Evolutionary conservation across 2,888 invertebrate genomes (phyloP).

Genomic region (Cephus sareptanus): DNA sequence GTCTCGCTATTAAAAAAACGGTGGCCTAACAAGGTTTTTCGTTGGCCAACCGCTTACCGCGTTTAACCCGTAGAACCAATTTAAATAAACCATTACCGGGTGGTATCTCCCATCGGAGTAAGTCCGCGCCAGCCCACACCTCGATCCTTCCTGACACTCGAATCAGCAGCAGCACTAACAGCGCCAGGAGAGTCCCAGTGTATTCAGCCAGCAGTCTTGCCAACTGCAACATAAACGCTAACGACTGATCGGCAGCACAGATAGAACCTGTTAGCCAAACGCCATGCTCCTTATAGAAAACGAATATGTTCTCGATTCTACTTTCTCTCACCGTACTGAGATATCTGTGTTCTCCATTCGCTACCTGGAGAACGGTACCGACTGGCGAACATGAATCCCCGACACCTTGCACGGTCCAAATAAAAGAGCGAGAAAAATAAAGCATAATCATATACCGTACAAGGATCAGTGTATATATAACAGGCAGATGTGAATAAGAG

Average conservation of each 20-base stretch:
- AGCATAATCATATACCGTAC: not conserved
- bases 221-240: constrained; percentile 48
- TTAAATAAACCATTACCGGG: constrained; percentile 57
- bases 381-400: not conserved
- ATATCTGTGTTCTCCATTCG: constrained; percentile 39
- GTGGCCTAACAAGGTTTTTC: constrained; percentile 46
- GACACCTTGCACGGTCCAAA: not conserved
- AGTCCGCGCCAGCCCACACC: constrained; percentile 38
- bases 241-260: constrained; percentile 51
- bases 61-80: constrained; percentile 38
- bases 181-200: constrained; percentile 26
- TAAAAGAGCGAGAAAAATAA: not conserved
- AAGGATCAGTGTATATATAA: not conserved
- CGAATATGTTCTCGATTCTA: constrained; percentile 48
- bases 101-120: constrained; percentile 49
- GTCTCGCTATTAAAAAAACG: constrained; percentile 40
- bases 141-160: constrained; percentile 46
- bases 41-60: constrained; percentile 21
- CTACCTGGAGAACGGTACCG: not conserved
- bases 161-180: constrained; percentile 24
- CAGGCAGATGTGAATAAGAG: not conserved
- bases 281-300: constrained; percentile 52
- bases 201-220: constrained; percentile 28
- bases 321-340: constrained; percentile 21
- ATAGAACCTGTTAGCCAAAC: constrained; percentile 55